phyloP scores from a whole-genome alignment of 2,888 invertebrate species.

The Sicus ferrugineus region DNA sequence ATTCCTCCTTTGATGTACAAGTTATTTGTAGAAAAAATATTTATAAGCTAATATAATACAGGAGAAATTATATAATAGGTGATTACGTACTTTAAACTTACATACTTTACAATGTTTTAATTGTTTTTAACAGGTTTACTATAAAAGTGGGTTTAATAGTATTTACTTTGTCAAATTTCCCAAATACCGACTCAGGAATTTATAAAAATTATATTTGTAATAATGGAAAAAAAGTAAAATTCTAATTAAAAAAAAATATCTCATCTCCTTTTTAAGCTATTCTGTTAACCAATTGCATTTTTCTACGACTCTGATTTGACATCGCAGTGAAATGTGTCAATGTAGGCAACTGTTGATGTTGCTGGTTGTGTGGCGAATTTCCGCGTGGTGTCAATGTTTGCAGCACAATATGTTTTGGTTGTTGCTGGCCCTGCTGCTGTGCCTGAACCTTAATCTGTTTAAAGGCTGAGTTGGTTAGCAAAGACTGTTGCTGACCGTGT shows the following conservation, averaged over 20 bases:
- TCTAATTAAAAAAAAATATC: neutral
- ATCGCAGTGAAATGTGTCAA: conserved; percentile 41
- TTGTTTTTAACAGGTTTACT: too few species aligned
- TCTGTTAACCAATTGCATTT: conserved; percentile 71
- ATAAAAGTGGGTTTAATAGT: too few species aligned
- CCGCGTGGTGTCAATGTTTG: conserved; percentile 33
- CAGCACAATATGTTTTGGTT: conserved; percentile 42
- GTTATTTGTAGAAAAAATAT: too few species aligned
- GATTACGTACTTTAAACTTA: too few species aligned
- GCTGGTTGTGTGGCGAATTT: conserved; percentile 34
- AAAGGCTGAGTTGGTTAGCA: neutral
- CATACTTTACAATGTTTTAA: too few species aligned
- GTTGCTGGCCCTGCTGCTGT: conserved; percentile 51
- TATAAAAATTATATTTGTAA: too few species aligned
- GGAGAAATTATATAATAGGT: too few species aligned
- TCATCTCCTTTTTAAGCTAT: conserved; percentile 54
- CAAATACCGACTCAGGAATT: too few species aligned
- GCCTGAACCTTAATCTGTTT: conserved; percentile 26
- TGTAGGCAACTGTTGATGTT: conserved; percentile 45
- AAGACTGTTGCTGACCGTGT: conserved; percentile 38
- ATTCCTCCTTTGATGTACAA: too few species aligned
- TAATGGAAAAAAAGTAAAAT: neutral
- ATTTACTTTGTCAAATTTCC: too few species aligned
- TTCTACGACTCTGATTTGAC: conserved; percentile 68
- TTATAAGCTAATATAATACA: too few species aligned